phyloP scores from a whole-genome alignment of 2,888 invertebrate species.

The Pyrocoelia pectoralis region DNA sequence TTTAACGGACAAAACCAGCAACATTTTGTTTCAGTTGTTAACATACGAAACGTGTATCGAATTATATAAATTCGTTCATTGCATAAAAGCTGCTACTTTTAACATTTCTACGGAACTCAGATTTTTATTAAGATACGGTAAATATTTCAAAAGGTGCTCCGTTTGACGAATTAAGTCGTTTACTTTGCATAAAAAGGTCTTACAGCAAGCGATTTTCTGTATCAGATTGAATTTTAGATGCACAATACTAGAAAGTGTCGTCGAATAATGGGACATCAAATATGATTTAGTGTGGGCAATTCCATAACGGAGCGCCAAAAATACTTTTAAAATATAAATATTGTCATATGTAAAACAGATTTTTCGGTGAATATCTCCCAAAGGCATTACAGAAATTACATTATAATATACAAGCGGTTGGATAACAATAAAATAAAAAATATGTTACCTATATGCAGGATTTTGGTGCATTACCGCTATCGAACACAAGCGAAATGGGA shows the following conservation, averaged over 20 bases:
- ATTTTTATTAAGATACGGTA: conserved; percentile 22
- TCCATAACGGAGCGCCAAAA: not conserved
- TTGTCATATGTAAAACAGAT: conserved; percentile 13
- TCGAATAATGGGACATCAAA: not conserved
- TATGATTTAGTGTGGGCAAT: not conserved
- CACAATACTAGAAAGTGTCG: not conserved
- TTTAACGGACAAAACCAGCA: too few relatives aligned
- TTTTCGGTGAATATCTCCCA: conserved; percentile 7
- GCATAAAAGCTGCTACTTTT: conserved; percentile 4
- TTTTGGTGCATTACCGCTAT: conserved; percentile 32
- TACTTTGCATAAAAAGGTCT: not conserved
- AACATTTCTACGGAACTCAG: conserved; percentile 23
- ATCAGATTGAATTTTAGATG: not conserved
- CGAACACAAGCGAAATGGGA: conserved; percentile 41
- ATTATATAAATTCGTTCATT: not conserved
- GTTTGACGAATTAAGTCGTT: not conserved
- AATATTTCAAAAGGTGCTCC: not conserved
- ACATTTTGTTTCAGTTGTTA: not conserved
- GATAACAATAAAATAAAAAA: conserved; percentile 32
- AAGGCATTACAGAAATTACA: conserved; percentile 28
- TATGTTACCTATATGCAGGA: conserved; percentile 31
- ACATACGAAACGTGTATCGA: conserved; percentile 13
- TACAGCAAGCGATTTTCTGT: too few relatives aligned
- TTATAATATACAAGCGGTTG: conserved; percentile 29
- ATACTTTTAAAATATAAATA: conserved; percentile 5